These are phyloP conservation scores for Doris montereyensis DNA, from an alignment of 2,888 invertebrate species.

Conservation along the genomic window DNA sequence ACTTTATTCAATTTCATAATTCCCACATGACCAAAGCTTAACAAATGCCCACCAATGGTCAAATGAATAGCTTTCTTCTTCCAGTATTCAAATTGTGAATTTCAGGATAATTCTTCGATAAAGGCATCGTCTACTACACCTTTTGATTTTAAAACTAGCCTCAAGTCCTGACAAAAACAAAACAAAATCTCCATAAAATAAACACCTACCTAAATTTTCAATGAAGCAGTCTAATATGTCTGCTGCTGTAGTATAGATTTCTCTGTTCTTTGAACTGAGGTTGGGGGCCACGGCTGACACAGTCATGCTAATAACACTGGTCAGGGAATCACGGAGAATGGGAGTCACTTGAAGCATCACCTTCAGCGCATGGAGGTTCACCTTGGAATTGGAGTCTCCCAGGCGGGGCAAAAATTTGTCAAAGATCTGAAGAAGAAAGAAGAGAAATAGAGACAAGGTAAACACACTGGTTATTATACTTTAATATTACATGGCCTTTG, in stretches of 20 bases:
- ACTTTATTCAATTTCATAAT: too few relatives aligned
- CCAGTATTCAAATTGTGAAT: too few relatives aligned
- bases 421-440: constrained; percentile 67
- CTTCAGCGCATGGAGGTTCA: constrained; percentile 70
- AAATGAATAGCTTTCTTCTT: too few relatives aligned
- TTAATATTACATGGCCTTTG: too few relatives aligned
- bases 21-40: too few relatives aligned
- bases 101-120: too few relatives aligned
- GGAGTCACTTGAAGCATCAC: constrained; percentile 63
- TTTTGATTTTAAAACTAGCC: too few relatives aligned
- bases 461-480: too few relatives aligned
- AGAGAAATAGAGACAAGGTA: too few relatives aligned
- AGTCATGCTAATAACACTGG: constrained; percentile 62
- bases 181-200: background rate
- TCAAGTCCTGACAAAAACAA: too few relatives aligned
- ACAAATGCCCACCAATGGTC: too few relatives aligned
- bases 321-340: constrained; percentile 56
- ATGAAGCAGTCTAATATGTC: constrained; percentile 64
- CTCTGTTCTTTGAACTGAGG: constrained; percentile 71
- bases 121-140: too few relatives aligned
- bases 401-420: constrained; percentile 71
- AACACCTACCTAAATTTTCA: constrained; percentile 63
- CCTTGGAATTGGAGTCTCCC: constrained; percentile 72
- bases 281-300: constrained; percentile 68
- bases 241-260: constrained; percentile 66